Evolutionary conservation across 2,113 vertebrate genomes (phyloP).

Genomic region (Corythornis cristatus): DNA sequence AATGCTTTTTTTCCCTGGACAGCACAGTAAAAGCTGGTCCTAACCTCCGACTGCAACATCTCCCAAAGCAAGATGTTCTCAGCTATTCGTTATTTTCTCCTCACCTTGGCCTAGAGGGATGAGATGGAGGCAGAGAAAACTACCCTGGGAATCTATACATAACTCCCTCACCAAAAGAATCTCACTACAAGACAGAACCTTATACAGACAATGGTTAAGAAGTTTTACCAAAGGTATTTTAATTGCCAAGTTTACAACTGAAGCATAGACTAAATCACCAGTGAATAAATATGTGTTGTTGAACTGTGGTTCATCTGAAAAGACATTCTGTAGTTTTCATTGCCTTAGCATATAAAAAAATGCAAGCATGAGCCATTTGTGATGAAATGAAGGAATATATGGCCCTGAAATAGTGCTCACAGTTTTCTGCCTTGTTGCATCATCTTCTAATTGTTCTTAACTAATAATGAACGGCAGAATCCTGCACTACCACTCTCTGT

Average conservation of each 20-base stretch:
- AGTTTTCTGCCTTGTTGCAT: neutral
- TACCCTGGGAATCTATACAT: neutral
- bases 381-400: neutral
- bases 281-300: neutral
- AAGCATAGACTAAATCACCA: neutral
- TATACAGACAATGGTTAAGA: neutral
- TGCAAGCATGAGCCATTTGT: neutral
- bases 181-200: neutral
- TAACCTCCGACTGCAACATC: neutral
- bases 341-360: neutral
- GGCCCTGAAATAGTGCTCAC: neutral
- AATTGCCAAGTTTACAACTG: neutral
- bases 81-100: slow-evolving; percentile 51
- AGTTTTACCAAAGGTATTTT: neutral
- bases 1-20: neutral
- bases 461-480: neutral
- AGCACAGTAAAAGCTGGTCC: neutral
- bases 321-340: neutral
- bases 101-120: slow-evolving; percentile 18
- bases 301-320: neutral
- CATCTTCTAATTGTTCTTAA: neutral
- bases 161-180: neutral
- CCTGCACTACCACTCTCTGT: neutral
- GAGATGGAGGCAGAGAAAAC: neutral
- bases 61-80: neutral